Evolutionary conservation across 2,888 invertebrate genomes (phyloP).

Genomic region (Ditula angustiorana): DNA sequence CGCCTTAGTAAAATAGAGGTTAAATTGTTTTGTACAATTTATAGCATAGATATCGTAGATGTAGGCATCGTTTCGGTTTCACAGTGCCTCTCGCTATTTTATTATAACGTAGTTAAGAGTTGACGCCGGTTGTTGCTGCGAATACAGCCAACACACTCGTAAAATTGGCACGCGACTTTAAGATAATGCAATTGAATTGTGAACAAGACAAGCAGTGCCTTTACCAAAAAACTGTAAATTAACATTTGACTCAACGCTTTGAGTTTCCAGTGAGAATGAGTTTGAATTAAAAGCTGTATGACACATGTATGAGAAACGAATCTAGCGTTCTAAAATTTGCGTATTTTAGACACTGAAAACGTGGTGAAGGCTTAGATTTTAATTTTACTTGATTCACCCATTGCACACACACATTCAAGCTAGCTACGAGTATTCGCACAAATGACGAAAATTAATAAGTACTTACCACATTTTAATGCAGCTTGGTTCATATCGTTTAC

Average conservation of each 20-base stretch:
- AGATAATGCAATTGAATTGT: slow-evolving; percentile 33
- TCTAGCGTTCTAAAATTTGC: neutral
- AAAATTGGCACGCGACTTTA: slow-evolving; percentile 27
- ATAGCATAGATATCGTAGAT: slow-evolving; percentile 44
- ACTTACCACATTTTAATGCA: no score
- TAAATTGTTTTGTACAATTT: slow-evolving; percentile 51
- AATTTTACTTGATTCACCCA: neutral
- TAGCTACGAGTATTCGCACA: neutral
- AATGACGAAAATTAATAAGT: neutral
- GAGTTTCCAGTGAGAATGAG: slow-evolving; percentile 7
- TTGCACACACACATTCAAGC: neutral
- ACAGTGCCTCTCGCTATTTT: slow-evolving; percentile 41
- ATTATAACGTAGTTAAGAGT: slow-evolving; percentile 32
- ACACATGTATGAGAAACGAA: neutral
- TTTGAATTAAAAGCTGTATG: slow-evolving; percentile 3
- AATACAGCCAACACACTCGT: slow-evolving; percentile 14
- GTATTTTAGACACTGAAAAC: neutral
- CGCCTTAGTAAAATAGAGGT: slow-evolving; percentile 48
- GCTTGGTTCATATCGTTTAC: no score
- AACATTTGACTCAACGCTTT: slow-evolving; percentile 18
- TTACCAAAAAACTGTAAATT: slow-evolving; percentile 19
- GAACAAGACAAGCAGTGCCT: slow-evolving; percentile 36
- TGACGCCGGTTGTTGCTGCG: slow-evolving; percentile 26
- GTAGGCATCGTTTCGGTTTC: slow-evolving; percentile 44
- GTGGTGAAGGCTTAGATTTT: neutral